phyloP scores from a whole-genome alignment of 2,888 invertebrate genomes.

The Cheilosia soror region DNA sequence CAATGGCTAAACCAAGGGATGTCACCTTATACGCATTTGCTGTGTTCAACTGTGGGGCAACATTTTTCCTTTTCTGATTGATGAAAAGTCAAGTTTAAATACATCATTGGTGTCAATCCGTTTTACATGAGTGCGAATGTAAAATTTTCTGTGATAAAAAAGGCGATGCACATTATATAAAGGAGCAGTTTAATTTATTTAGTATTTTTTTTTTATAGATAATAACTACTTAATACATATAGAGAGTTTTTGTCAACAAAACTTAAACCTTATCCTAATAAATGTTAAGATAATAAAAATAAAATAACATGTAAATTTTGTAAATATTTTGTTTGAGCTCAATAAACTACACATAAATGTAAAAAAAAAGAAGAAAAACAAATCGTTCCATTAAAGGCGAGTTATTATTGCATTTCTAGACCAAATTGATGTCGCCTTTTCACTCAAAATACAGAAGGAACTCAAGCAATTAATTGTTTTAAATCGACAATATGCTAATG shows the following conservation, averaged over 20 bases:
- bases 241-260: not conserved
- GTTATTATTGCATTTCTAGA: not conserved
- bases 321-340: slow-evolving; percentile 40
- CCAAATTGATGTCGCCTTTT: too few species aligned
- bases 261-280: slow-evolving; percentile 5
- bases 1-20: slow-evolving; percentile 4
- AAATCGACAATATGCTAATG: too few species aligned
- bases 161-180: slow-evolving; percentile 38
- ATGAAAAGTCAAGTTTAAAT: slow-evolving; percentile 20
- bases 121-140: slow-evolving; percentile 40
- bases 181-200: slow-evolving; percentile 38
- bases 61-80: not conserved
- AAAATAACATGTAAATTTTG: slow-evolving; percentile 12
- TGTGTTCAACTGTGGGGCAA: not conserved
- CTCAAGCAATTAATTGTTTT: too few species aligned
- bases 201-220: slow-evolving; percentile 28
- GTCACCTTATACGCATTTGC: not conserved
- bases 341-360: slow-evolving; percentile 36
- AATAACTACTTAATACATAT: slow-evolving; percentile 8
- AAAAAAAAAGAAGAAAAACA: not conserved
- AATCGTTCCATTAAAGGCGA: not conserved
- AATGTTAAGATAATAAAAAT: slow-evolving; percentile 36
- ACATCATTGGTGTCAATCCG: slow-evolving; percentile 12
- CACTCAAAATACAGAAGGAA: too few species aligned
- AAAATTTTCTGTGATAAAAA: slow-evolving; percentile 54